These are phyloP conservation scores for Brachirus orientalis DNA, from an alignment of 2,113 vertebrate species.

Conservation along the genomic window DNA sequence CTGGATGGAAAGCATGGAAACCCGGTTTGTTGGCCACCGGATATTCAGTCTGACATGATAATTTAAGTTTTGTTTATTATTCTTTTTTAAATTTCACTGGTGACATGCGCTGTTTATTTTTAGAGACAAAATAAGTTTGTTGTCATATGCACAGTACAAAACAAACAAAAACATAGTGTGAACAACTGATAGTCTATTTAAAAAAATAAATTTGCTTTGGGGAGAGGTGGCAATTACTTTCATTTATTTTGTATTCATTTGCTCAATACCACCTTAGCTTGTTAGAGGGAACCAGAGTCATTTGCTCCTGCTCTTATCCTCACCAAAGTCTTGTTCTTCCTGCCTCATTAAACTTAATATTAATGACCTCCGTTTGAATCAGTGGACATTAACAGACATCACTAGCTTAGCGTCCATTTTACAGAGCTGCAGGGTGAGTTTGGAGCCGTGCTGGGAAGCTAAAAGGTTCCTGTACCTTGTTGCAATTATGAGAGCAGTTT, in stretches of 20 bases:
- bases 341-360: conserved; percentile 35
- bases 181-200: too few relatives aligned
- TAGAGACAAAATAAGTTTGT: too few relatives aligned
- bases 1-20: too few relatives aligned
- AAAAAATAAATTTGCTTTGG: background rate
- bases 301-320: conserved; percentile 2
- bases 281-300: background rate
- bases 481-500: conserved; percentile 52
- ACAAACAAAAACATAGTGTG: too few relatives aligned
- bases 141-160: too few relatives aligned
- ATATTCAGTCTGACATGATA: background rate
- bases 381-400: background rate
- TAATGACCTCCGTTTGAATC: conserved; percentile 24
- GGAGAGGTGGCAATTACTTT: background rate
- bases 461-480: conserved; percentile 41
- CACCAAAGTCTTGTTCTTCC: conserved; percentile 17
- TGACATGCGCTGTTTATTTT: too few relatives aligned
- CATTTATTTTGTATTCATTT: background rate
- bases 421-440: conserved; percentile 10
- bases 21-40: background rate
- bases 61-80: background rate
- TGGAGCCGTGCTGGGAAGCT: conserved; percentile 10
- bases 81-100: background rate
- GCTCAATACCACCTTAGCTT: background rate
- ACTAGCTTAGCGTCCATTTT: background rate